Evolutionary conservation across 1,140 invertebrate species (phyloP).

Genomic region (Lepidurus packardi): DNA sequence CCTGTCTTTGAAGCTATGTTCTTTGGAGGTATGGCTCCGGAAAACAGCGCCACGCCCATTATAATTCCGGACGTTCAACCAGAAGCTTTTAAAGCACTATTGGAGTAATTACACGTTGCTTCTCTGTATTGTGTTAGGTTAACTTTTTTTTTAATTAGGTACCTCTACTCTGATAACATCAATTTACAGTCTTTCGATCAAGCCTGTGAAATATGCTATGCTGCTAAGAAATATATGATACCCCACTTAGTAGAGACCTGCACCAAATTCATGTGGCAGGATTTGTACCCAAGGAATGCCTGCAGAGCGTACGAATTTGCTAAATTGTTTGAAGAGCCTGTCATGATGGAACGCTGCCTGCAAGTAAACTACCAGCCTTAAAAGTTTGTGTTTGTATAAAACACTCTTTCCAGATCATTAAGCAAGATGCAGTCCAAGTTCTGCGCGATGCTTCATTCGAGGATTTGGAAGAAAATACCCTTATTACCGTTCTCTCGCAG

Average conservation of each 20-base stretch:
- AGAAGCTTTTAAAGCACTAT: conserved; percentile 69
- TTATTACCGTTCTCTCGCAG: conserved; percentile 66
- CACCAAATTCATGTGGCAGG: conserved; percentile 69
- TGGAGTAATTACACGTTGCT: conserved; percentile 51
- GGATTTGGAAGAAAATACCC: conserved; percentile 63
- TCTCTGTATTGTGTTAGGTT: neutral
- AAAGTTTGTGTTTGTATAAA: too few relatives aligned
- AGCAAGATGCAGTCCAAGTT: conserved; percentile 59
- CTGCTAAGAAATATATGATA: conserved; percentile 81
- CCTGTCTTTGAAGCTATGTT: conserved; percentile 78
- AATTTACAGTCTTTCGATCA: conserved; percentile 71
- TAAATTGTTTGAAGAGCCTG: conserved; percentile 70
- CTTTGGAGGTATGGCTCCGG: conserved; percentile 64
- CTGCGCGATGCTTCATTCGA: conserved; percentile 65
- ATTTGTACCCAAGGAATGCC: conserved; percentile 69
- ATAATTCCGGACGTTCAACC: conserved; percentile 74
- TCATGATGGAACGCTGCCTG: conserved; percentile 52
- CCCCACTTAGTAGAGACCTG: conserved; percentile 72
- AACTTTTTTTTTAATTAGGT: conserved; percentile 50
- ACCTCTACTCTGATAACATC: conserved; percentile 74
- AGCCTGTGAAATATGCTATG: conserved; percentile 76
- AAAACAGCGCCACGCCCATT: conserved; percentile 56
- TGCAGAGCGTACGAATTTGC: conserved; percentile 79
- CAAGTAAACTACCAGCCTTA: neutral
- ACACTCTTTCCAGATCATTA: neutral